Conservation (phyloP, 1,140 invertebrate species). For the Drosophila saltans region DNA sequence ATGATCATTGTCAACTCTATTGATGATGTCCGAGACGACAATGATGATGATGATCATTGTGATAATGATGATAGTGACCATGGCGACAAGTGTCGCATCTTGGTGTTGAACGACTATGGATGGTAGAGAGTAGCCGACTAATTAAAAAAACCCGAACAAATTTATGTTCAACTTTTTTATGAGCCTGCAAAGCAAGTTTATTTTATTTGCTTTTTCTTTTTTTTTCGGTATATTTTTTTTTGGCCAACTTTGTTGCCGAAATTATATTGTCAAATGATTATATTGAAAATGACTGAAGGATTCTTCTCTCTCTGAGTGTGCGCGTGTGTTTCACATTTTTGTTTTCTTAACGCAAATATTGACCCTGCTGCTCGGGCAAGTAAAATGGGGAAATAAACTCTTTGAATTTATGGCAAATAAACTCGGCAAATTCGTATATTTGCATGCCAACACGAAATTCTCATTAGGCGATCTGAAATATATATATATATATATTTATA, state of each 20-base stretch:
- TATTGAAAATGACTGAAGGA: slow-evolving; percentile 49
- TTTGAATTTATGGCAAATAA: slow-evolving; percentile 74
- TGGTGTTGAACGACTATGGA: background rate
- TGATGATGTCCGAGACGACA: background rate
- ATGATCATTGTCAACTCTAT: slow-evolving; percentile 12
- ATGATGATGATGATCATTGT: background rate
- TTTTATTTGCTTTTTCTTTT: background rate
- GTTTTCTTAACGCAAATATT: slow-evolving; percentile 66
- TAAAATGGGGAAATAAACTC: slow-evolving; percentile 65
- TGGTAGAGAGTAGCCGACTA: slow-evolving; percentile 34
- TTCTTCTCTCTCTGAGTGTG: background rate
- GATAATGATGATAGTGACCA: slow-evolving; percentile 9
- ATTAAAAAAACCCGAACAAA: slow-evolving; percentile 53
- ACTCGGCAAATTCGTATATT: slow-evolving; percentile 38
- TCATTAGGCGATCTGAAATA: slow-evolving; percentile 66
- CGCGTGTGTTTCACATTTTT: slow-evolving; percentile 27
- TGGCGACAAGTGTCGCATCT: slow-evolving; percentile 45
- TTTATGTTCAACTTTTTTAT: slow-evolving; percentile 56
- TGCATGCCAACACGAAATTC: slow-evolving; percentile 77
- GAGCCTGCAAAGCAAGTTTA: slow-evolving; percentile 19
- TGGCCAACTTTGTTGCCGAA: slow-evolving; percentile 61
- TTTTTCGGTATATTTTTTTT: no score
- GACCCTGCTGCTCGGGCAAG: slow-evolving; percentile 41
- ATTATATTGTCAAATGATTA: slow-evolving; percentile 68
- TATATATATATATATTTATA: slow-evolving; percentile 31